Evolutionary conservation across 2,797 vertebrate genomes (phyloP).

Genomic region (Darevskia mixta): DNA sequence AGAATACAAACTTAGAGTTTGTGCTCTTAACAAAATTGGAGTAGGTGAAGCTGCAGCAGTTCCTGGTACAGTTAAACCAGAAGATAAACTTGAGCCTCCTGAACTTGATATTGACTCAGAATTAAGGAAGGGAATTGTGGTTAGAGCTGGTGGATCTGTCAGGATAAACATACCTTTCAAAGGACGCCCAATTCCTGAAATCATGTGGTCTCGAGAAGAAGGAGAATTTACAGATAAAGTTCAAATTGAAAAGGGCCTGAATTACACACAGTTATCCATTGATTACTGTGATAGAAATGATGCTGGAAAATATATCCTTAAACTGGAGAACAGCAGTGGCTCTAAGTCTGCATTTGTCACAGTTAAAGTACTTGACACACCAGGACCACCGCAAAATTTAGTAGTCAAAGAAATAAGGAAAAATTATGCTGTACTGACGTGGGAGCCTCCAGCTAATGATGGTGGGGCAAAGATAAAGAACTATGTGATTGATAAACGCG

Average conservation of each 20-base stretch:
- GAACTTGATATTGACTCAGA: constrained; percentile 95
- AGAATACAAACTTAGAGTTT: constrained; percentile 94
- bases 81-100: constrained; percentile 93
- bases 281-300: constrained; percentile 96
- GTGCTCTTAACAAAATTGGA: constrained; percentile 96
- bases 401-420: constrained; percentile 92
- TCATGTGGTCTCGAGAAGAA: constrained; percentile 95
- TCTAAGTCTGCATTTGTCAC: constrained; percentile 91
- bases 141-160: constrained; percentile 94
- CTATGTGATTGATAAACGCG: constrained; percentile 97
- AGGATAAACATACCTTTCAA: constrained; percentile 95
- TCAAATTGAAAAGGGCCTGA: constrained; percentile 89
- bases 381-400: constrained; percentile 91
- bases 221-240: constrained; percentile 90
- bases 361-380: constrained; percentile 96
- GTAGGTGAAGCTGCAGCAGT: constrained; percentile 91
- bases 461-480: constrained; percentile 97
- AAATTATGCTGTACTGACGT: constrained; percentile 89
- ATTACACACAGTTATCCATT: constrained; percentile 93
- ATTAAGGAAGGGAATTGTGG: constrained; percentile 91
- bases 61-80: constrained; percentile 91
- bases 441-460: constrained; percentile 94
- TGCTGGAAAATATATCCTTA: constrained; percentile 94
- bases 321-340: constrained; percentile 93
- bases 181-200: constrained; percentile 93